Conservation (phyloP, 1,140 invertebrate genomes). For the Panulirus ornatus region DNA sequence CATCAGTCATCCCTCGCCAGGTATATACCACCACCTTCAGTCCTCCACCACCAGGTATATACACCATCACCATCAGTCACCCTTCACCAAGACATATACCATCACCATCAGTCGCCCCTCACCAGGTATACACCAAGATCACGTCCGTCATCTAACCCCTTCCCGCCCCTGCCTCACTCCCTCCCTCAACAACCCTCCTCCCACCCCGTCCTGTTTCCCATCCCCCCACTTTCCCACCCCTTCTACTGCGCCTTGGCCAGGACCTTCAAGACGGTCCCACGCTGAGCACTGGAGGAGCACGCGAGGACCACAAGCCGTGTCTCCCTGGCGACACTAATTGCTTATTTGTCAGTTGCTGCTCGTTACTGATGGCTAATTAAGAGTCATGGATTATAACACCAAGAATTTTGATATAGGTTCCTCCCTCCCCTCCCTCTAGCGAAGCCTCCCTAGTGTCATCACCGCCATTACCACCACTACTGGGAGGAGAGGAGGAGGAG, state of each 20-base stretch:
- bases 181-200: background rate
- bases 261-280: constrained; percentile 54
- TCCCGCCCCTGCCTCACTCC: background rate
- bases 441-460: too few species aligned
- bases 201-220: constrained; percentile 2
- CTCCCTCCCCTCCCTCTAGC: too few species aligned
- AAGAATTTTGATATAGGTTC: background rate
- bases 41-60: too few species aligned
- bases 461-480: too few species aligned
- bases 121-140: too few species aligned
- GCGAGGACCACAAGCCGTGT: background rate
- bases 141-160: background rate
- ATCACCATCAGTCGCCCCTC: too few species aligned
- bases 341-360: constrained; percentile 44
- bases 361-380: background rate
- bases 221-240: background rate
- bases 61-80: too few species aligned
- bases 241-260: background rate
- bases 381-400: background rate
- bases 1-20: background rate
- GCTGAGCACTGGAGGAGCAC: constrained; percentile 42
- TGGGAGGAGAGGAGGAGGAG: too few species aligned
- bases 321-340: constrained; percentile 37
- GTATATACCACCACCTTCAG: constrained; percentile 25
- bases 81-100: too few species aligned